Percentiles rank a stretch among this genome's conserved stretches.
phyloP scores from a whole-genome alignment of 2,113 vertebrate genomes.

The Actenoides lindsayi region DNA sequence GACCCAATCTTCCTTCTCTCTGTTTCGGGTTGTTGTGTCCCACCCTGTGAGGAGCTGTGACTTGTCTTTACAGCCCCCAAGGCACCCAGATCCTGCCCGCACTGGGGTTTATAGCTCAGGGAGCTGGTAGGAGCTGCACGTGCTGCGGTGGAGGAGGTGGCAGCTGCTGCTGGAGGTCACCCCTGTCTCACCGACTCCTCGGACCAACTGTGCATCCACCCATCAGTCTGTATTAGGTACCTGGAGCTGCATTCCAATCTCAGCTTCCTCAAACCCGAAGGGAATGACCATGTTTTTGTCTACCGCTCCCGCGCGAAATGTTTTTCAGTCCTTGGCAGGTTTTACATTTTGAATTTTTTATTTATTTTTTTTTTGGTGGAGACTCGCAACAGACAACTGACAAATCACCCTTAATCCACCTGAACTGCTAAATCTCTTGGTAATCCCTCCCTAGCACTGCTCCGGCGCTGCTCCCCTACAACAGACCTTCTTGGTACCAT shows the following conservation, averaged over 20 bases:
- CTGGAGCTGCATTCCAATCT: neutral
- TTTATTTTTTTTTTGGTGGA: neutral
- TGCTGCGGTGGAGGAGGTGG: neutral
- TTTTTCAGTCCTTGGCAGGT: neutral
- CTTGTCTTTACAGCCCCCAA: neutral
- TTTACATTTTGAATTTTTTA: neutral
- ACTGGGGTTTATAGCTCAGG: neutral
- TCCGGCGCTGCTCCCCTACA: neutral
- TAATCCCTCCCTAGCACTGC: neutral
- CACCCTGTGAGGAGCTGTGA: accelerated
- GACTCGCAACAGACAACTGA: neutral
- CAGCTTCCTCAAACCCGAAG: neutral
- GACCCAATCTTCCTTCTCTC: neutral
- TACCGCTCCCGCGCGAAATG: neutral
- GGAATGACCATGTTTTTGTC: accelerated
- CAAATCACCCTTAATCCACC: slow-evolving; percentile 35
- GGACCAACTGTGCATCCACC: neutral
- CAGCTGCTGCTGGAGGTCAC: neutral
- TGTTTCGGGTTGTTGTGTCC: neutral
- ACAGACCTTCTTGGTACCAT: neutral
- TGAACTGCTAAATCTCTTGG: neutral
- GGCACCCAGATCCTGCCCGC: accelerated
- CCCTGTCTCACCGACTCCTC: neutral
- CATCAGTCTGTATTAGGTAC: accelerated
- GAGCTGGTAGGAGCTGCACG: neutral